These are phyloP conservation scores for Drosophila kepulauana DNA, from an alignment of 1,140 invertebrate species.

Conservation along the genomic window DNA sequence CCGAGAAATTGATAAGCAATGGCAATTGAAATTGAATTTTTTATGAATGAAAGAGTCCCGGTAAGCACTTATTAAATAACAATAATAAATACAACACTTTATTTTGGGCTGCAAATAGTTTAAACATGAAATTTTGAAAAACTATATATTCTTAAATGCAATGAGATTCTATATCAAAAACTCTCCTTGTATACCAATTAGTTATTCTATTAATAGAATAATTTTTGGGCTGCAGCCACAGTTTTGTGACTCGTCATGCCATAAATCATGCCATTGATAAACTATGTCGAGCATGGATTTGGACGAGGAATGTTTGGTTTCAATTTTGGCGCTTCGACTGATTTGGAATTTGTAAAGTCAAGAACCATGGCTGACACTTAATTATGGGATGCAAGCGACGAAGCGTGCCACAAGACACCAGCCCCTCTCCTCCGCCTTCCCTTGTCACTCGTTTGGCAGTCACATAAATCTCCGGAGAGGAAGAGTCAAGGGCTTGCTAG, in stretches of 20 bases:
- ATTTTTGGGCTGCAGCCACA: constrained; percentile 9
- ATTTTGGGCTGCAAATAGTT: too few species aligned
- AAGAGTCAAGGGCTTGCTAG: constrained; percentile 41
- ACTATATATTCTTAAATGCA: too few species aligned
- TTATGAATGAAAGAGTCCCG: too few species aligned
- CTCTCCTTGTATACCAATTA: neutral
- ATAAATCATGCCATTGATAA: constrained; percentile 71
- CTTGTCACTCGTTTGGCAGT: neutral
- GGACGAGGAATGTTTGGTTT: constrained; percentile 41
- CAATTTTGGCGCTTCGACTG: constrained; percentile 38
- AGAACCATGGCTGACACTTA: constrained; percentile 78
- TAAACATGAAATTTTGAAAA: too few species aligned
- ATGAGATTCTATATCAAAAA: neutral
- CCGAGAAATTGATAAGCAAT: neutral
- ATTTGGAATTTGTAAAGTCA: constrained; percentile 82
- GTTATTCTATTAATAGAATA: constrained; percentile 21
- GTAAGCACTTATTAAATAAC: too few species aligned
- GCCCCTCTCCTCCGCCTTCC: neutral
- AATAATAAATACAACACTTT: too few species aligned
- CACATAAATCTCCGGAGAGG: constrained; percentile 64
- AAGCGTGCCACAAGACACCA: constrained; percentile 59
- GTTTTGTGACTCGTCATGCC: constrained; percentile 39
- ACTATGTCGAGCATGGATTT: constrained; percentile 47
- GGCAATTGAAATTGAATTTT: too few species aligned
- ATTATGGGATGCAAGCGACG: constrained; percentile 68